A percentile compares a stretch with the other conserved stretches of the same genome.
Conservation (phyloP, 2,888 invertebrate species). For the Pandemis corylana region DNA sequence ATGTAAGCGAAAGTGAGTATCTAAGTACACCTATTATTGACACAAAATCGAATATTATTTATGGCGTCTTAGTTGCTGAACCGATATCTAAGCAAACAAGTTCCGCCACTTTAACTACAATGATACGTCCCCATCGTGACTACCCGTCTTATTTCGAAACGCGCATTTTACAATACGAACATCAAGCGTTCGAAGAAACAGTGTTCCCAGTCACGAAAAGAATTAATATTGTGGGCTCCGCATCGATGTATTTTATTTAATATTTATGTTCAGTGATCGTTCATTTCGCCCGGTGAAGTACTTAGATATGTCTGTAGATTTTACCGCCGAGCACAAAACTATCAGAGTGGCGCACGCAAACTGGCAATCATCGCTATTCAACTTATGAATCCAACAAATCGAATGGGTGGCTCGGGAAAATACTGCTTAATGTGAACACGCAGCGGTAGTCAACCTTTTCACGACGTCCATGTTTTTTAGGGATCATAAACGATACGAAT, state of each 20-base stretch:
- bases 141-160: slow-evolving; percentile 45
- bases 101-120: neutral
- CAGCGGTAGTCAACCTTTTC: slow-evolving; percentile 49
- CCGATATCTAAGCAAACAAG: neutral
- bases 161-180: slow-evolving; percentile 50
- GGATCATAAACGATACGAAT: neutral
- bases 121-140: slow-evolving; percentile 31
- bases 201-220: slow-evolving; percentile 60
- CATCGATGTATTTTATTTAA: slow-evolving; percentile 55
- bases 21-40: too few relatives aligned
- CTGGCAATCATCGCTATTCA: slow-evolving; percentile 71
- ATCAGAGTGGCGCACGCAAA: slow-evolving; percentile 72
- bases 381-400: slow-evolving; percentile 74
- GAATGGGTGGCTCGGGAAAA: slow-evolving; percentile 57
- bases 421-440: slow-evolving; percentile 47
- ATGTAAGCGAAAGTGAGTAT: too few relatives aligned
- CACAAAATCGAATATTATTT: neutral
- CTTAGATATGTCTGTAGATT: slow-evolving; percentile 46
- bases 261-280: slow-evolving; percentile 63
- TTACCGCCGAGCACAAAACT: slow-evolving; percentile 62
- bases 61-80: neutral
- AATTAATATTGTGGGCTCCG: slow-evolving; percentile 63
- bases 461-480: slow-evolving; percentile 45
- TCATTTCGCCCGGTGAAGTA: slow-evolving; percentile 49
- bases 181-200: slow-evolving; percentile 47